These are phyloP conservation scores for Stichopus horrens DNA, from an alignment of 53 echinoderm and acorn worm species.

Conservation along the genomic window DNA sequence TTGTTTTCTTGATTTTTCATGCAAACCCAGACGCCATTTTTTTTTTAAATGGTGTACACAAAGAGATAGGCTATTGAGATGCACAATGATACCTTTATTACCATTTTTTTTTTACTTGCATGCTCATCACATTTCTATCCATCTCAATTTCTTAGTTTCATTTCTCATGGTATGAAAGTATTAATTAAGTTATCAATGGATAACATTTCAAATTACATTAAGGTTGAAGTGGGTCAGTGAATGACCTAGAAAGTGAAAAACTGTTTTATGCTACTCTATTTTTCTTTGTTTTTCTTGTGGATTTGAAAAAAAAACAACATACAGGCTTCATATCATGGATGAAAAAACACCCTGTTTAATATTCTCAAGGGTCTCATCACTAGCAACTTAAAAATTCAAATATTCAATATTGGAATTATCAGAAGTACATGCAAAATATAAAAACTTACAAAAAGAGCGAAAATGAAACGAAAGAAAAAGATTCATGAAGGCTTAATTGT, in stretches of 20 bases:
- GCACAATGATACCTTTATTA: not conserved
- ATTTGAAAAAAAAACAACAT: not conserved
- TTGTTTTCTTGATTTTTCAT: not conserved
- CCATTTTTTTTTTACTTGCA: not conserved
- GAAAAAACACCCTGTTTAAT: not conserved
- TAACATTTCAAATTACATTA: not conserved
- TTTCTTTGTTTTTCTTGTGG: not conserved
- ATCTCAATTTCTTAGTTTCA: not conserved
- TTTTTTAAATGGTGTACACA: not conserved
- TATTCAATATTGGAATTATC: too few species aligned
- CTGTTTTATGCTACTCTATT: not conserved
- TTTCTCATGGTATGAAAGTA: not conserved
- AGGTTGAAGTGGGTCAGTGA: slow-evolving; percentile 20
- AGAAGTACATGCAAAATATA: too few species aligned
- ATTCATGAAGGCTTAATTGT: too few species aligned
- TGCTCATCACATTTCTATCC: not conserved
- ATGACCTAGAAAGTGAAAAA: slow-evolving; percentile 16
- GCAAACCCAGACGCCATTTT: not conserved
- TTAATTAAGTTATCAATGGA: slow-evolving; percentile 30
- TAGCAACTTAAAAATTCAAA: too few species aligned
- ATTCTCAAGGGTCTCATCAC: not conserved
- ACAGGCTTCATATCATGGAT: not conserved
- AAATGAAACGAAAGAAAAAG: too few species aligned
- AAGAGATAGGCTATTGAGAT: slow-evolving; percentile 15
- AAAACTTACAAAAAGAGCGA: too few species aligned